phyloP scores from a whole-genome alignment of 23 tunicate genomes.

The Trididemnum miniatum region DNA sequence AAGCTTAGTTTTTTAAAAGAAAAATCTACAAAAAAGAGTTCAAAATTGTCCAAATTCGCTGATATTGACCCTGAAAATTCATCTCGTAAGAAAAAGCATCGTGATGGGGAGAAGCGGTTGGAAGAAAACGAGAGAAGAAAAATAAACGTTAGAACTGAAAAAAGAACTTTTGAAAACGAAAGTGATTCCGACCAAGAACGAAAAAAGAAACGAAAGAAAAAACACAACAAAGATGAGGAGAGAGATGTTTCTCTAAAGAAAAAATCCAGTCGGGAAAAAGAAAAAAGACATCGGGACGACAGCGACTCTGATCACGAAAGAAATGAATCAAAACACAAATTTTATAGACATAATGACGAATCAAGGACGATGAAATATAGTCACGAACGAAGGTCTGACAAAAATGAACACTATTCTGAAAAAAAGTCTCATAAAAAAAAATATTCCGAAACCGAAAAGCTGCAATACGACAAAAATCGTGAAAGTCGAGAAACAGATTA shows the following conservation, averaged over 20 bases:
- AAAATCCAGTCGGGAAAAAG: neutral
- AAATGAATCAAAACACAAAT: too few relatives aligned
- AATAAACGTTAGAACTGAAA: too few relatives aligned
- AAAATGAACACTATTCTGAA: too few relatives aligned
- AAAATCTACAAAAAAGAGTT: constrained; percentile 32
- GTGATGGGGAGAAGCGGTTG: neutral
- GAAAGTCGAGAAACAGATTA: too few relatives aligned
- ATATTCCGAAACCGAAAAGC: too few relatives aligned
- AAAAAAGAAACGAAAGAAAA: neutral
- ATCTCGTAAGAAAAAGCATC: neutral
- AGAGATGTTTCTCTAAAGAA: too few relatives aligned
- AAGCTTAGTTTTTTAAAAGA: neutral
- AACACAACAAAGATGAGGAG: neutral
- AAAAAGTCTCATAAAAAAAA: too few relatives aligned
- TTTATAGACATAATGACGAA: too few relatives aligned
- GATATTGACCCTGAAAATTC: neutral
- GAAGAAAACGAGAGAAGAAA: neutral
- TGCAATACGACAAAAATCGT: too few relatives aligned
- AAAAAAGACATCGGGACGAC: neutral
- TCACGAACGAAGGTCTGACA: too few relatives aligned
- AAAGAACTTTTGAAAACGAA: neutral
- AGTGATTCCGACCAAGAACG: neutral
- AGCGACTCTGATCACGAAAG: neutral
- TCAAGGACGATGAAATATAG: too few relatives aligned
- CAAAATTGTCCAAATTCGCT: neutral